Evolutionary conservation across 2,797 vertebrate genomes (phyloP).

Genomic region (Liasis olivaceus): DNA sequence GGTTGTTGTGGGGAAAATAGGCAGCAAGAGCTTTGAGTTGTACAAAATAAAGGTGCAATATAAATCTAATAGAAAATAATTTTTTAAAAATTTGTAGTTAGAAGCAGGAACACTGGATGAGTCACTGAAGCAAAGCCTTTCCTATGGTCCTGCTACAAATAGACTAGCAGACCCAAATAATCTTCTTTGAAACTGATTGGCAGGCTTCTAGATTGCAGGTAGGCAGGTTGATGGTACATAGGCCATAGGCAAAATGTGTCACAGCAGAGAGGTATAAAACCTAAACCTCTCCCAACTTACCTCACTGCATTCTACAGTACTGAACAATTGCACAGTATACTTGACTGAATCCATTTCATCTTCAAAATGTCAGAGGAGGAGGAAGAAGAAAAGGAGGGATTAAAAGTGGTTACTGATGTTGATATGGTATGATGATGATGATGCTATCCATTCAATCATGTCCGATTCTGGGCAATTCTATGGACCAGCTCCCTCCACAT

Average conservation of each 20-base stretch:
- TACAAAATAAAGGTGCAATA: background rate
- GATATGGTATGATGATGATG: background rate
- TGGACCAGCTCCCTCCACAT: no score
- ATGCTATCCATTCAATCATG: no score
- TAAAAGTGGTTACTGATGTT: background rate
- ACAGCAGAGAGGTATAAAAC: background rate
- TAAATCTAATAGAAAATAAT: background rate
- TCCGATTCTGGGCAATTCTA: no score
- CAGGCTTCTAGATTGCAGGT: background rate
- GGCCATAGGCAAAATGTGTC: background rate
- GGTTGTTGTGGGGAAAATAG: background rate
- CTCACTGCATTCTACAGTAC: background rate
- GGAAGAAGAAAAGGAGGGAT: background rate
- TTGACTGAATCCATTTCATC: background rate
- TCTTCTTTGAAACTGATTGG: background rate
- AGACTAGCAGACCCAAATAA: background rate
- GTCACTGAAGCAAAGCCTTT: background rate
- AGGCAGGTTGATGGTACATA: background rate
- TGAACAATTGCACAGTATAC: background rate
- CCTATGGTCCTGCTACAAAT: background rate
- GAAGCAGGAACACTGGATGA: background rate
- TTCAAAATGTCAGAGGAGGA: background rate
- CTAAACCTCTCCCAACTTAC: background rate
- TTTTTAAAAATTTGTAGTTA: background rate
- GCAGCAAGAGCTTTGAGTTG: background rate